Conservation (phyloP, 2,113 vertebrate genomes). For the Charina bottae region DNA sequence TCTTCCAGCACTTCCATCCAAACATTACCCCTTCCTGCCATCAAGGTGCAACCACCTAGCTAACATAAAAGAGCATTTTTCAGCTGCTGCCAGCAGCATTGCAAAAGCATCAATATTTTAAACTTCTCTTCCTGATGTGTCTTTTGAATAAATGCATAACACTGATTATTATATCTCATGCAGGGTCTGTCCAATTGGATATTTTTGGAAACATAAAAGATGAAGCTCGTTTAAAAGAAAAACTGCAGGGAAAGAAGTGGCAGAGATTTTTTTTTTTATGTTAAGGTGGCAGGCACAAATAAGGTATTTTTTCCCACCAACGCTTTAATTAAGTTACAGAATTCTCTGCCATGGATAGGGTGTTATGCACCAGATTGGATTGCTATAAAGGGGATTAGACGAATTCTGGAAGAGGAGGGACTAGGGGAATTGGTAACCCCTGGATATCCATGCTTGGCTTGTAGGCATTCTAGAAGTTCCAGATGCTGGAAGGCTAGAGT, state of each 20-base stretch:
- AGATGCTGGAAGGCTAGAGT: too few species aligned
- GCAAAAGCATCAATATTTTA: constrained; percentile 43
- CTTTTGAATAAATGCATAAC: constrained; percentile 23
- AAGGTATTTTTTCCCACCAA: background rate
- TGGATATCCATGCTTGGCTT: background rate
- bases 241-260: background rate
- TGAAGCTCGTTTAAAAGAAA: background rate
- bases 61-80: constrained; percentile 51
- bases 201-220: constrained; percentile 11
- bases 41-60: constrained; percentile 52
- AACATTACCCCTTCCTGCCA: constrained; percentile 58
- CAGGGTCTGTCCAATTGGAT: background rate
- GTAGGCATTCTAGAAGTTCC: too few species aligned
- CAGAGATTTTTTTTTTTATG: background rate
- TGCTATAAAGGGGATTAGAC: background rate
- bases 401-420: background rate
- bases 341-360: background rate
- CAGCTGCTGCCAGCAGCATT: constrained; percentile 38
- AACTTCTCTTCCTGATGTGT: constrained; percentile 28
- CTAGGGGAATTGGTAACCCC: background rate
- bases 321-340: too few species aligned
- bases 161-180: constrained; percentile 25
- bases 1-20: constrained; percentile 47
- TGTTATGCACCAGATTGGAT: background rate
- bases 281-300: background rate